Evolutionary conservation across 1,140 invertebrate genomes (phyloP), one percentile per base, ranked within the genome.

Genomic region (Schlechtendalia chinensis): DNA sequence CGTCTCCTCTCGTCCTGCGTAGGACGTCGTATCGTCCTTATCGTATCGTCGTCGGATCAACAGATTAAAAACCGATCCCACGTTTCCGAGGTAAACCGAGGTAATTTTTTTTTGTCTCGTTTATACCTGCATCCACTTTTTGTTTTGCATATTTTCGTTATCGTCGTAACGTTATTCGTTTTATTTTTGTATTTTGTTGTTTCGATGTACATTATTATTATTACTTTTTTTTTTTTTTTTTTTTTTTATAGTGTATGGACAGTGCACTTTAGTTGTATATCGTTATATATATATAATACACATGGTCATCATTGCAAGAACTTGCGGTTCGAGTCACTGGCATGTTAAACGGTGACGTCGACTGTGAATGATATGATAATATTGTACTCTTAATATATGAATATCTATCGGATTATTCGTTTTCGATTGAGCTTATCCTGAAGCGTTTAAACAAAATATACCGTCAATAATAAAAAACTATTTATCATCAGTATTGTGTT

Each of bases 21-120:
- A 32, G n/a, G n/a, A n/a, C n/a, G n/a, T 17, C 6, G 11, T 69
- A 69, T 24, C 50, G 50, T 69, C 39, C 47, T 39, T 12, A 47
- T 39, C 65, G 65, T 22, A n/a, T 69, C 39, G 39, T 22, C 65
- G 45, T 50, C 65, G 50, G 65, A 69, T 69, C 65, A 69, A 69
- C 65, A 69, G 65, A 69, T 69, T 69, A 69, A 50, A 65, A 69
- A 17, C 65, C 65, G 63, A 24, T 47, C 39, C 16, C 65, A n/a
- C 39, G 65, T 67, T n/a, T 67, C 47, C 47, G 65, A 69, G 65
- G 65, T 69, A 69, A 69, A 69, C 65, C 65, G 65, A 47, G 47
- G 22, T 17, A 50, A n/a, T n/a, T n/a, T n/a, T n/a, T 24, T 47
- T 67, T 39, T 45, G 65, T 65, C 63, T 39, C 63, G 63, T 67